Percentiles rank a stretch among this genome's conserved stretches.
Evolutionary conservation across 2,797 vertebrate species (phyloP).

Genomic region (Nasua narica): DNA sequence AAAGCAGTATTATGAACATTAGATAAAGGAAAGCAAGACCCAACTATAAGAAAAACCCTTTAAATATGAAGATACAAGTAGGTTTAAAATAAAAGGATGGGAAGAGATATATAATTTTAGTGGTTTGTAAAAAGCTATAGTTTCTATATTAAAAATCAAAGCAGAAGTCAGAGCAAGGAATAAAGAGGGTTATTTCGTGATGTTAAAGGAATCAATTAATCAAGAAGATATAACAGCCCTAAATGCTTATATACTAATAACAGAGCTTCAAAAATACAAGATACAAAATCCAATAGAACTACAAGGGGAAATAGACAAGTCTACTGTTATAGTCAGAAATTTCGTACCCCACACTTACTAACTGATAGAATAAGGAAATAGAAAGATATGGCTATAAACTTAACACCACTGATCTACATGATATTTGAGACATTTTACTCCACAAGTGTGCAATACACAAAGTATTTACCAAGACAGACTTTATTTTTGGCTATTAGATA

Average conservation of each 20-base stretch:
- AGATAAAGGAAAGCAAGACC: background rate
- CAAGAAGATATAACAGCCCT: background rate
- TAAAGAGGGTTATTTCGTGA: background rate
- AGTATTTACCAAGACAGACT: background rate
- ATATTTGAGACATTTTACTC: background rate
- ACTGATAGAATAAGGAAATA: background rate
- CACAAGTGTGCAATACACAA: background rate
- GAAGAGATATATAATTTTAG: background rate
- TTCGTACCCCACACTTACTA: background rate
- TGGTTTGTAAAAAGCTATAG: background rate
- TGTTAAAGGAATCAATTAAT: background rate
- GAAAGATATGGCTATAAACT: background rate
- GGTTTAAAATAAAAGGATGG: background rate
- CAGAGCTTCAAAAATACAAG: background rate
- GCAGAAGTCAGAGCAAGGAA: background rate
- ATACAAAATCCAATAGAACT: background rate
- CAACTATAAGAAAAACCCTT: background rate
- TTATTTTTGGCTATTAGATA: background rate
- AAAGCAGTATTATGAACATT: background rate
- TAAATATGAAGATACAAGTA: background rate
- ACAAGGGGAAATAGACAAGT: background rate
- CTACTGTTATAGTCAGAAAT: background rate
- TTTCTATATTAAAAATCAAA: background rate
- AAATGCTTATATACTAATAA: background rate
- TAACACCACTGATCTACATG: background rate